Percentiles rank a stretch among this genome's conserved stretches.
phyloP scores from a whole-genome alignment of 2,797 vertebrate species.

The Pagetopsis macropterus region DNA sequence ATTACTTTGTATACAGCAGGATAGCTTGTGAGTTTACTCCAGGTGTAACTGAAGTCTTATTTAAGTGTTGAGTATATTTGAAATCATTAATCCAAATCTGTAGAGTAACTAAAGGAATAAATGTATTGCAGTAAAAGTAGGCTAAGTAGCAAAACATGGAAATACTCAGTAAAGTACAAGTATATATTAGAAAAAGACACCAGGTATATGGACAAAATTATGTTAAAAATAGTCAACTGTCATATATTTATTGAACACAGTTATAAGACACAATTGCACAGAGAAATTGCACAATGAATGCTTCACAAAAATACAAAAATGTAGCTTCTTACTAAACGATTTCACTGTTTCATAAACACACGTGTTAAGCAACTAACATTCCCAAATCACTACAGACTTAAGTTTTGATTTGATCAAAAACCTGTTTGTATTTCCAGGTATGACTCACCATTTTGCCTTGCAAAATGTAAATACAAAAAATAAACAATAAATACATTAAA shows the following conservation, averaged over 20 bases:
- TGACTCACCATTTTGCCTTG: slow-evolving; percentile 21
- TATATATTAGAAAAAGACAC: slow-evolving; percentile 14
- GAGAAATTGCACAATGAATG: slow-evolving; percentile 42
- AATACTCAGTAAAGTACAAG: too few relatives aligned
- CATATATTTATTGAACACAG: slow-evolving; percentile 47
- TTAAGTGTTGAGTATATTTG: too few relatives aligned
- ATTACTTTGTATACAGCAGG: too few relatives aligned
- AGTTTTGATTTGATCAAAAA: slow-evolving; percentile 50
- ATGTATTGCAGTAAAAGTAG: too few relatives aligned
- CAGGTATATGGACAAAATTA: slow-evolving; percentile 38
- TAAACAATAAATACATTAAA: slow-evolving; percentile 36
- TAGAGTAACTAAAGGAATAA: too few relatives aligned
- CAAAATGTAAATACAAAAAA: slow-evolving; percentile 24
- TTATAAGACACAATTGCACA: slow-evolving; percentile 45
- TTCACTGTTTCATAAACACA: slow-evolving; percentile 34
- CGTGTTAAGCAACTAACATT: slow-evolving; percentile 38
- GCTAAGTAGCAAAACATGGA: too few relatives aligned
- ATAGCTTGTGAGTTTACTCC: too few relatives aligned
- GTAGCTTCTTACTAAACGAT: slow-evolving; percentile 39
- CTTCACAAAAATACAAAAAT: slow-evolving; percentile 44
- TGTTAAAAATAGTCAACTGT: slow-evolving; percentile 59
- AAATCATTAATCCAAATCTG: too few relatives aligned
- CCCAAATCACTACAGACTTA: slow-evolving; percentile 20
- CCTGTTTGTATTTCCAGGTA: slow-evolving; percentile 11
- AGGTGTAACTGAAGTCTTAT: too few relatives aligned